These are phyloP conservation scores for Drosophila orena DNA, from an alignment of 1,140 invertebrate genomes.

Conservation along the genomic window DNA sequence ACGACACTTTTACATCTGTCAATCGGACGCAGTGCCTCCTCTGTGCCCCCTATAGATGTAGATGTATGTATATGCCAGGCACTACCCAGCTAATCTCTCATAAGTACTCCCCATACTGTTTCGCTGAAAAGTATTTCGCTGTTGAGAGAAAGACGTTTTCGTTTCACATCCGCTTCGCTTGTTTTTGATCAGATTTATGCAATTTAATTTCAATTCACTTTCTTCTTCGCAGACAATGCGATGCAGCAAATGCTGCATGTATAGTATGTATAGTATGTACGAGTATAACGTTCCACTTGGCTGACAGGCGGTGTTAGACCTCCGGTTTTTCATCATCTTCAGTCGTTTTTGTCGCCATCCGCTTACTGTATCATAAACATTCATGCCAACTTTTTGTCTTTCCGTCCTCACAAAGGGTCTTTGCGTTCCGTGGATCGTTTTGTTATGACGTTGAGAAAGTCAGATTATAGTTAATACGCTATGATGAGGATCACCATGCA, in stretches of 20 bases:
- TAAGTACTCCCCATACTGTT: slow-evolving; percentile 41
- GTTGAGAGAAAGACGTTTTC: slow-evolving; percentile 34
- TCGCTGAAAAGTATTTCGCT: slow-evolving; percentile 29
- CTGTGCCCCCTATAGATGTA: not conserved
- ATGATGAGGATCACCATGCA: too few species aligned
- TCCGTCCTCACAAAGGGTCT: not conserved
- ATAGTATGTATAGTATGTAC: slow-evolving; percentile 7
- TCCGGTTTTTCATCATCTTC: slow-evolving; percentile 61
- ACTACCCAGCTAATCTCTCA: slow-evolving; percentile 34
- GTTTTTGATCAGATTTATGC: slow-evolving; percentile 66
- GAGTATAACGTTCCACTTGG: slow-evolving; percentile 65
- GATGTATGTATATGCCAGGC: not conserved
- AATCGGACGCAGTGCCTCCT: slow-evolving; percentile 16
- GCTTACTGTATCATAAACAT: slow-evolving; percentile 77
- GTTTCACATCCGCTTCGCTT: slow-evolving; percentile 72
- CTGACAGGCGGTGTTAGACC: slow-evolving; percentile 36
- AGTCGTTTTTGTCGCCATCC: slow-evolving; percentile 48
- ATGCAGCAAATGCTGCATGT: slow-evolving; percentile 43
- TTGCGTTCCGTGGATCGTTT: not conserved
- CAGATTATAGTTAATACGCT: not conserved
- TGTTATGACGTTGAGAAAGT: not conserved
- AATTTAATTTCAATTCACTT: slow-evolving; percentile 66
- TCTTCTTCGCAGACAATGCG: slow-evolving; percentile 59
- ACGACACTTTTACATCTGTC: slow-evolving; percentile 79
- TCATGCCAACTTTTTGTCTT: slow-evolving; percentile 57